Conservation (phyloP, 2,797 vertebrate species). For the Danionella dracula region DNA sequence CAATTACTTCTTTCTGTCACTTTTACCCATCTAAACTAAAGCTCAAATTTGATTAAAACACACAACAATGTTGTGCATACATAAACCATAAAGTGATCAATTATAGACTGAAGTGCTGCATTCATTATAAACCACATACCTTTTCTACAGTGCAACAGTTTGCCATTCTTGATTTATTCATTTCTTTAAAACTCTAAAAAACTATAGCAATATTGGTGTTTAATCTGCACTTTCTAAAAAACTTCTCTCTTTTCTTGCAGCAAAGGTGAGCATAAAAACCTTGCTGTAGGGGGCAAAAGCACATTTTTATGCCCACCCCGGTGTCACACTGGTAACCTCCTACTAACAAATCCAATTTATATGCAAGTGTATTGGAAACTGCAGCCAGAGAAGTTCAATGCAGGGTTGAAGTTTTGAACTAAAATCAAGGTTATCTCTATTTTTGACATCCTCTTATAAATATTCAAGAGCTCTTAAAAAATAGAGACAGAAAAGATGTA, state of each 20-base stretch:
- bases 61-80: too few relatives aligned
- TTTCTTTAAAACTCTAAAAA: neutral
- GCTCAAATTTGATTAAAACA: too few relatives aligned
- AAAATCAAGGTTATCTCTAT: constrained; percentile 64
- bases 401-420: constrained; percentile 49
- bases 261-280: constrained; percentile 47
- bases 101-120: constrained; percentile 25
- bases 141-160: constrained; percentile 24
- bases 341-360: constrained; percentile 39
- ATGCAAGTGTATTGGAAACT: constrained; percentile 44
- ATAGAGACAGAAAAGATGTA: constrained; percentile 16
- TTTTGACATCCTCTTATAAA: constrained; percentile 62
- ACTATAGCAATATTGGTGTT: constrained; percentile 11
- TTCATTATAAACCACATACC: constrained; percentile 22
- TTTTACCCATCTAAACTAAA: too few relatives aligned
- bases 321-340: constrained; percentile 44
- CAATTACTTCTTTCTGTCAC: too few relatives aligned
- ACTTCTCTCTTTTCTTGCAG: constrained; percentile 28
- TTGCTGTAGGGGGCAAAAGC: constrained; percentile 22
- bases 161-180: constrained; percentile 9
- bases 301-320: constrained; percentile 27
- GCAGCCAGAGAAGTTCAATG: constrained; percentile 38
- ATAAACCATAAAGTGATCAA: neutral
- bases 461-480: constrained; percentile 62
- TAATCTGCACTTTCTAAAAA: constrained; percentile 24